Evolutionary conservation across 1,140 invertebrate genomes (phyloP).

Genomic region (Drosophila paulistorum): DNA sequence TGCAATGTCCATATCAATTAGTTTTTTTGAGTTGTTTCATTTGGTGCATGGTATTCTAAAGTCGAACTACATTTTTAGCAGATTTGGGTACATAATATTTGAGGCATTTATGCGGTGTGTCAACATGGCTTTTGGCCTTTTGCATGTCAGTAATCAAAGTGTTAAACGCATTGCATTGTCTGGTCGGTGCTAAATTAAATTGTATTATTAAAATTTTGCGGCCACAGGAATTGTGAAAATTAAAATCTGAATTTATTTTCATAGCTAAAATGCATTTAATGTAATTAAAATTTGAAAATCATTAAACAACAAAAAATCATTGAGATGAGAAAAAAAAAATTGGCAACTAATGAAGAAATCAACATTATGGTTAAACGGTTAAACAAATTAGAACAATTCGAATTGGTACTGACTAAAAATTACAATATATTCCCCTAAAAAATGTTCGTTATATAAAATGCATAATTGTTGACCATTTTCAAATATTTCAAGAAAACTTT

Average conservation of each 20-base stretch:
- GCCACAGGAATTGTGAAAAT: constrained; percentile 16
- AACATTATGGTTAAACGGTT: neutral
- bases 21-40: neutral
- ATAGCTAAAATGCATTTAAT: constrained; percentile 19
- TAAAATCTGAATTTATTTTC: constrained; percentile 13
- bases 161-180: constrained; percentile 27
- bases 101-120: constrained; percentile 37
- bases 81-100: neutral
- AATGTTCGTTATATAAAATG: too few species aligned
- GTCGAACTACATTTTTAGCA: too few species aligned
- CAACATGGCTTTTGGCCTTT: constrained; percentile 36
- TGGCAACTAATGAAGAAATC: constrained; percentile 25
- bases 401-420: neutral
- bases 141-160: constrained; percentile 12
- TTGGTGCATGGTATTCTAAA: too few species aligned
- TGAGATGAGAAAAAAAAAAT: neutral
- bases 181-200: constrained; percentile 49
- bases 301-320: constrained; percentile 2
- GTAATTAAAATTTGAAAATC: constrained; percentile 41
- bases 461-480: too few species aligned
- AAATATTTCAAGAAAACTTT: too few species aligned
- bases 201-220: constrained; percentile 42
- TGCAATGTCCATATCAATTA: neutral
- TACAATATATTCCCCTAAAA: too few species aligned
- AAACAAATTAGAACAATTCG: constrained; percentile 2